Percentiles rank a stretch among this genome's conserved stretches.
These are phyloP conservation scores for Notodromas monacha DNA, from an alignment of 2,888 invertebrate species.

Conservation along the genomic window DNA sequence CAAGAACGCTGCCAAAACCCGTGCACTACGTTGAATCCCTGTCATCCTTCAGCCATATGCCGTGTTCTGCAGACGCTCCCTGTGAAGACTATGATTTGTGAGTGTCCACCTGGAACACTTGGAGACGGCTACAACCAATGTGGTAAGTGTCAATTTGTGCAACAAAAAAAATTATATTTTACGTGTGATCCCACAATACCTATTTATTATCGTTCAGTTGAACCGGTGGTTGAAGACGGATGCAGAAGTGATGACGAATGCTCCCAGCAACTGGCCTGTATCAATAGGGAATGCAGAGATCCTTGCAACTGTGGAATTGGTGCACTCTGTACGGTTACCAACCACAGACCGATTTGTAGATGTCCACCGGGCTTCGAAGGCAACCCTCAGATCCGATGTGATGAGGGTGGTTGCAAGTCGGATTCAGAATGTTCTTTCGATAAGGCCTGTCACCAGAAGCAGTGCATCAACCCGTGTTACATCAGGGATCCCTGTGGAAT, in stretches of 20 bases:
- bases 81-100: conserved; percentile 12
- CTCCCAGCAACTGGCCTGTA: conserved; percentile 38
- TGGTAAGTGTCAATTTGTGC: neutral
- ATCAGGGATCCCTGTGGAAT: conserved; percentile 23
- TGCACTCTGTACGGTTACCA: conserved; percentile 41
- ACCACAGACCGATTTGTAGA: conserved; percentile 55
- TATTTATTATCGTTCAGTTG: neutral
- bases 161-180: too few relatives aligned
- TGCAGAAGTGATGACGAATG: conserved; percentile 51
- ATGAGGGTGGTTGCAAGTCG: conserved; percentile 16
- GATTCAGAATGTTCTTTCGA: conserved; percentile 17
- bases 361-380: conserved; percentile 54
- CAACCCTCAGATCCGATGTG: conserved; percentile 47
- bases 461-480: conserved; percentile 38
- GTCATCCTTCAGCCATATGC: conserved; percentile 17
- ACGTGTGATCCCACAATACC: neutral
- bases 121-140: conserved; percentile 6
- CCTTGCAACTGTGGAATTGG: conserved; percentile 63
- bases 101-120: conserved; percentile 12
- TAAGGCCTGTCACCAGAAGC: conserved; percentile 25
- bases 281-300: conserved; percentile 49
- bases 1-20: conserved; percentile 14
- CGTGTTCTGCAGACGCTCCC: conserved; percentile 12
- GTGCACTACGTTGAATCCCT: conserved; percentile 13
- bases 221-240: conserved; percentile 16